These are phyloP conservation scores for Fulmarus glacialis DNA, from an alignment of 2,113 vertebrate genomes.

Conservation along the genomic window DNA sequence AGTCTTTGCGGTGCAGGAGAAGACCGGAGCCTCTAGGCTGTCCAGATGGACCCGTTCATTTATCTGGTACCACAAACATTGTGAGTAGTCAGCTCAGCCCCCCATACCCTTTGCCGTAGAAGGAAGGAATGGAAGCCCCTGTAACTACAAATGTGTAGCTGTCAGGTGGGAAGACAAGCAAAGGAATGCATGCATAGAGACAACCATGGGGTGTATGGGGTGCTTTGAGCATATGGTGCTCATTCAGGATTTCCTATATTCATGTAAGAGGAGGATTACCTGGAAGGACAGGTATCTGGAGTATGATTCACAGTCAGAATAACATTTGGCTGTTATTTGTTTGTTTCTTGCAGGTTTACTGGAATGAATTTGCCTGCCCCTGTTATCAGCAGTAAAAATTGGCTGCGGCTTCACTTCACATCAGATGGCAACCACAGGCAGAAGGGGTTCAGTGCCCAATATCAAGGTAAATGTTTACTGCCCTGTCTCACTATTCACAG, in stretches of 20 bases:
- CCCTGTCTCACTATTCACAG: rapidly evolving
- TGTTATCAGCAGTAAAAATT: constrained; percentile 98
- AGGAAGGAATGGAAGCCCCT: neutral
- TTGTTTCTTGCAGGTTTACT: constrained; percentile 85
- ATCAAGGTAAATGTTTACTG: constrained; percentile 85
- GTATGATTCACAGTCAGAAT: rapidly evolving
- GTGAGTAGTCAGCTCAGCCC: neutral
- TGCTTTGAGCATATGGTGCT: rapidly evolving
- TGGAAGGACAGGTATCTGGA: neutral
- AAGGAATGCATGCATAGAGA: rapidly evolving
- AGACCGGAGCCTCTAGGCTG: neutral
- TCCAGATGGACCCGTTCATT: neutral
- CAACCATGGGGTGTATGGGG: rapidly evolving
- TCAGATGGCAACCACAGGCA: constrained; percentile 95
- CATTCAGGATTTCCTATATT: rapidly evolving
- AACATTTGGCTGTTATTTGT: neutral
- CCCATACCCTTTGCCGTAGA: neutral
- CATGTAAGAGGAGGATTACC: rapidly evolving
- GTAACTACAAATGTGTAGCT: rapidly evolving
- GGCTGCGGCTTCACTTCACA: constrained; percentile 95
- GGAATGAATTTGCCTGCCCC: constrained; percentile 93
- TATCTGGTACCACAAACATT: neutral
- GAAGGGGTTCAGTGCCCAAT: constrained; percentile 96
- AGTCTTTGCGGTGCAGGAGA: rapidly evolving
- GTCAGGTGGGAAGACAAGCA: neutral